Evolutionary conservation across 2,113 vertebrate species (phyloP), one percentile per base, ranked within the genome.

Genomic region (Gasterosteus nipponicus): DNA sequence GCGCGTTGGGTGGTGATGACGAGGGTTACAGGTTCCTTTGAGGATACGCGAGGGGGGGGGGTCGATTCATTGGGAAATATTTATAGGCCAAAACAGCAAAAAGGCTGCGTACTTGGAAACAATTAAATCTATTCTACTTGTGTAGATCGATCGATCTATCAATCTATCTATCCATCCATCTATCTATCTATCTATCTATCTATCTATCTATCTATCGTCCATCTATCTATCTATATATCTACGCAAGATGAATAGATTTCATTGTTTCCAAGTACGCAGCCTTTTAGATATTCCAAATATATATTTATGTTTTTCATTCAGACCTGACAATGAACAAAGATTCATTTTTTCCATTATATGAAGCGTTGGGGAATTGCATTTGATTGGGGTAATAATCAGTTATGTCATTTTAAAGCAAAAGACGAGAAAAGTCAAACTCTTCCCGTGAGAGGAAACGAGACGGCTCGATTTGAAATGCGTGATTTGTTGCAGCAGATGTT

Each of bases 1-100:
- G 39, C 5, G 60, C 46, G n/a, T 33, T 12, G 41, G 6, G 38
- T 65, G 22, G 31, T 31, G 47, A 31, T 59, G 41, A 65, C 62
- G 68, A 73, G 15, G 54, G 62, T 54, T 41, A 70, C 54, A 86
- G 67, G 53, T 4, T 53, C 26, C 72, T 72, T 38, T 63, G 78
- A 76, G 65, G 75, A 67, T 2, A 14, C 60, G 22, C 5, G 60
- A 70, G 65, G 78, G 60, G 67, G 49, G 66, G 54, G 71, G 46
- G 8, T 16, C 74, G 39, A 19, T 70, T 42, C 35, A 66, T 58
- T 62, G 29, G 67, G 42, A 72, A 69, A 73, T 68, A 49, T 35
- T 35, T 35, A 75, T 22, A n/a, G 62, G 54, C 33, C 33, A 35
- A 59, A 59, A 62, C 56, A 46, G 51, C 12, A 41, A 31, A 51